Evolutionary conservation across 1,140 invertebrate genomes (phyloP).

Genomic region (Meloidogyne hapla): DNA sequence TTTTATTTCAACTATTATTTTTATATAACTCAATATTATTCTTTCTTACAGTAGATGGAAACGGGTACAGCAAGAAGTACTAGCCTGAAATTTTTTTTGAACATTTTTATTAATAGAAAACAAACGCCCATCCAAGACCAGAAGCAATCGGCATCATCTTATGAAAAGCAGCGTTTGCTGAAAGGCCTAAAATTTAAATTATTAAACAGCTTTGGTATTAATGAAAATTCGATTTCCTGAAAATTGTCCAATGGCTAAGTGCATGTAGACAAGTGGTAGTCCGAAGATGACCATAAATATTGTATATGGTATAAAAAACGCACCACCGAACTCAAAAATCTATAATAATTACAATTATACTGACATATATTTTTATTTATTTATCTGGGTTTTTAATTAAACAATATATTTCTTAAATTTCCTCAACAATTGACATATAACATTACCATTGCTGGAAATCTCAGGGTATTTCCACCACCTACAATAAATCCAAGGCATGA

Average conservation of each 20-base stretch:
- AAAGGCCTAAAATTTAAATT: slow-evolving; percentile 43
- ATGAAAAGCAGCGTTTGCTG: slow-evolving; percentile 47
- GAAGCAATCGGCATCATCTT: slow-evolving; percentile 62
- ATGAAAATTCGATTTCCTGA: slow-evolving; percentile 37
- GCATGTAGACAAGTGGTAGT: slow-evolving; percentile 60
- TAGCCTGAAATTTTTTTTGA: slow-evolving; percentile 7
- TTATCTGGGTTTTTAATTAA: too few species aligned
- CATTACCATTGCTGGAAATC: slow-evolving; percentile 59
- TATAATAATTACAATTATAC: too few species aligned
- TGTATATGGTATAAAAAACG: slow-evolving; percentile 62
- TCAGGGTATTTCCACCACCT: slow-evolving; percentile 53
- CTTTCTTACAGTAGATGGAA: slow-evolving; percentile 64
- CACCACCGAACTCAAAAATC: slow-evolving; percentile 25
- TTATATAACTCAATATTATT: too few species aligned
- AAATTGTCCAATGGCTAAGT: slow-evolving; percentile 57
- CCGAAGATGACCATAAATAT: slow-evolving; percentile 59
- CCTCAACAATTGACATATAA: background rate
- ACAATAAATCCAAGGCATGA: slow-evolving; percentile 63
- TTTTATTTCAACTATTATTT: too few species aligned
- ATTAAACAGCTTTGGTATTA: background rate
- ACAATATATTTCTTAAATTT: too few species aligned
- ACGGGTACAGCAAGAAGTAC: slow-evolving; percentile 65
- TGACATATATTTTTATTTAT: too few species aligned
- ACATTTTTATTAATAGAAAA: background rate
- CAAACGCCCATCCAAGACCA: slow-evolving; percentile 66